These are phyloP conservation scores for Erebia ligea DNA, from an alignment of 2,888 invertebrate genomes.

Conservation along the genomic window DNA sequence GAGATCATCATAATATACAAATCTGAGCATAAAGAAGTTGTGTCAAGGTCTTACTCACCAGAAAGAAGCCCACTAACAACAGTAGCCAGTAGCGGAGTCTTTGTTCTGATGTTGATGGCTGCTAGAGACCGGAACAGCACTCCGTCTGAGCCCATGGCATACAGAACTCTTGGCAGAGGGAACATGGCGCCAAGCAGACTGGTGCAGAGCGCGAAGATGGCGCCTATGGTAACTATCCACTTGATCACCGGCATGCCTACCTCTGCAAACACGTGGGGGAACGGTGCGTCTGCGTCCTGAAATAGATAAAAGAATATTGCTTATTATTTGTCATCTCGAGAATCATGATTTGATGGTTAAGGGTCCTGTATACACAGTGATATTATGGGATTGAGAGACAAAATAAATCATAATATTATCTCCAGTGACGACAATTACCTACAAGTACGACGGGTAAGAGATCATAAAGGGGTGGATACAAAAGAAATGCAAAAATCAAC, in stretches of 20 bases:
- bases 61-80: slow-evolving; percentile 89
- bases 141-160: slow-evolving; percentile 96
- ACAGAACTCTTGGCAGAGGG: slow-evolving; percentile 93
- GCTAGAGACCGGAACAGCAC: slow-evolving; percentile 90
- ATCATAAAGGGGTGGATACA: too few relatives aligned
- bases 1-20: too few relatives aligned
- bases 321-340: neutral
- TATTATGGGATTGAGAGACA: too few relatives aligned
- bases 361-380: too few relatives aligned
- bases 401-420: too few relatives aligned
- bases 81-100: slow-evolving; percentile 92
- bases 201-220: slow-evolving; percentile 95
- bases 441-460: too few relatives aligned
- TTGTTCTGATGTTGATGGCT: slow-evolving; percentile 87
- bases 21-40: too few relatives aligned
- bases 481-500: too few relatives aligned
- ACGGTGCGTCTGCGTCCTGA: slow-evolving; percentile 92
- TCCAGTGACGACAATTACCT: too few relatives aligned
- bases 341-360: too few relatives aligned
- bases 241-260: slow-evolving; percentile 90
- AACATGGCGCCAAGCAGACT: slow-evolving; percentile 94
- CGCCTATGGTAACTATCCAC: slow-evolving; percentile 96
- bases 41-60: slow-evolving; percentile 71
- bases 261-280: slow-evolving; percentile 92
- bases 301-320: neutral